A percentile compares a stretch with the other conserved stretches of the same genome.
phyloP scores from a whole-genome alignment of 1,140 invertebrate species.

The Melanaphis sacchari region DNA sequence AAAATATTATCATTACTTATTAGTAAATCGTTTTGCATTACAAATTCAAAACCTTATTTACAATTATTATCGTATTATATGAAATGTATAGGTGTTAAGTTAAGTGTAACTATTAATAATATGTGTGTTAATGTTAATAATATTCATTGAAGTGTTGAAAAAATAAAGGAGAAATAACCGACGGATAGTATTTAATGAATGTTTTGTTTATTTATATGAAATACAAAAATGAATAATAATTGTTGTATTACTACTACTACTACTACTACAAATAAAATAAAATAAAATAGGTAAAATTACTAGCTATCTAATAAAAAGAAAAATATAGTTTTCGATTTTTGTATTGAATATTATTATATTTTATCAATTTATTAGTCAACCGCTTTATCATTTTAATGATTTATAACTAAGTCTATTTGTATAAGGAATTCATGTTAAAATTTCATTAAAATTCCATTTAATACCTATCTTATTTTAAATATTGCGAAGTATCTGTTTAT shows the following conservation, averaged over 20 bases:
- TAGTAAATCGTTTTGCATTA: background rate
- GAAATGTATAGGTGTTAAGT: background rate
- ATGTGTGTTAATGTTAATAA: conserved; percentile 2
- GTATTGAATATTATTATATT: background rate
- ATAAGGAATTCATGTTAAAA: background rate
- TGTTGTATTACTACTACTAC: background rate
- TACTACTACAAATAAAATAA: background rate
- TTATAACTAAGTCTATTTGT: background rate
- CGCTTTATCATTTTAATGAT: background rate
- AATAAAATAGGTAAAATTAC: background rate
- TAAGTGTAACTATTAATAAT: background rate
- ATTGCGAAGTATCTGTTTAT: background rate
- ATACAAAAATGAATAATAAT: background rate
- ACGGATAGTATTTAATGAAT: background rate
- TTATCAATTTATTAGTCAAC: background rate
- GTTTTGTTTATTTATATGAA: background rate
- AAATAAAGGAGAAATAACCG: background rate
- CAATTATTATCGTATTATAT: background rate
- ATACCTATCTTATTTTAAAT: background rate
- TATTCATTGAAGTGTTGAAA: background rate
- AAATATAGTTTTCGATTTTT: background rate
- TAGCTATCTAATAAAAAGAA: background rate
- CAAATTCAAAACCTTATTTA: background rate
- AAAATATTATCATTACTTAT: background rate
- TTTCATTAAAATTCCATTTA: background rate